Percentiles rank a stretch among this genome's conserved stretches.
phyloP scores from a whole-genome alignment of 64 coral and sea anemone genomes.

The Actinia equina region DNA sequence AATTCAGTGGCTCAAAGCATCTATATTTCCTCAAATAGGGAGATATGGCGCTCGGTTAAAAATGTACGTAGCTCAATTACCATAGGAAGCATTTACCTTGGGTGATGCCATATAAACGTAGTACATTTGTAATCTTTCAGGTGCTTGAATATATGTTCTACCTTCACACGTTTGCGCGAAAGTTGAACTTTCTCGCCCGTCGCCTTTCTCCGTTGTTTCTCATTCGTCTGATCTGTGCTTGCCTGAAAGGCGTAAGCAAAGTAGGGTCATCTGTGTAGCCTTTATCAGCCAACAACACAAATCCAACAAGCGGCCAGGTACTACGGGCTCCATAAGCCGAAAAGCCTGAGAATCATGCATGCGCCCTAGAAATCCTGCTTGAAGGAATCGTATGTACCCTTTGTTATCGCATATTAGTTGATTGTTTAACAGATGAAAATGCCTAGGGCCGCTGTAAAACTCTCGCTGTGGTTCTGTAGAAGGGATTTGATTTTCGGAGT shows the following conservation, averaged over 20 bases:
- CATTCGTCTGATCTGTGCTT: no score
- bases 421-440: constrained; percentile 22
- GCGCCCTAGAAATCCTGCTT: constrained; percentile 33
- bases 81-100: neutral
- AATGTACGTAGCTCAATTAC: no score
- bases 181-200: neutral
- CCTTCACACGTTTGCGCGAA: neutral
- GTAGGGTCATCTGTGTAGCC: no score
- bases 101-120: neutral
- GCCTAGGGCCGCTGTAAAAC: constrained; percentile 18
- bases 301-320: neutral
- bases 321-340: neutral
- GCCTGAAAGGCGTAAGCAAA: no score
- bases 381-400: constrained; percentile 27
- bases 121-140: constrained; percentile 1
- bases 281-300: neutral
- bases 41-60: no score
- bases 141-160: neutral
- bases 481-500: constrained; percentile 26
- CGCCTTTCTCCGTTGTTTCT: neutral
- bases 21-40: no score
- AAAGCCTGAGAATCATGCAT: constrained; percentile 16
- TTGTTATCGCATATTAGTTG: constrained; percentile 18
- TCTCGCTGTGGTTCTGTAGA: neutral
- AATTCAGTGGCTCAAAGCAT: no score